Evolutionary conservation across 2,888 invertebrate species (phyloP).

Genomic region (Tillus elongatus): DNA sequence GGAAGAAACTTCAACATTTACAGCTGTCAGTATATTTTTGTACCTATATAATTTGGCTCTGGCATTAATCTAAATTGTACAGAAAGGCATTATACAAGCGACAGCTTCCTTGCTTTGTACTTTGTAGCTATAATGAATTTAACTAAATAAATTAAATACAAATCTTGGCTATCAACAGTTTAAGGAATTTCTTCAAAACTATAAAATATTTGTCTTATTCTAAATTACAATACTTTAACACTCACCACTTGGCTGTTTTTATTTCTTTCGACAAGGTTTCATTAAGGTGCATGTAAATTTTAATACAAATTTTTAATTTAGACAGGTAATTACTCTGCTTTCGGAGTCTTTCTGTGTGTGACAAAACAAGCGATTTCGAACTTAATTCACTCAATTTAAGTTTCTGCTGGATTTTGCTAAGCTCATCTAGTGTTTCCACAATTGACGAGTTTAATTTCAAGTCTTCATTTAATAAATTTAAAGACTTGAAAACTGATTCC

Average conservation of each 20-base stretch:
- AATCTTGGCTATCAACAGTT: no score
- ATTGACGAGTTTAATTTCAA: slow-evolving; percentile 17
- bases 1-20: no score
- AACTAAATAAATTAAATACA: no score
- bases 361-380: slow-evolving; percentile 20
- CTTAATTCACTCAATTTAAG: slow-evolving; percentile 18
- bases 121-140: no score
- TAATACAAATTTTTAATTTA: slow-evolving; percentile 30
- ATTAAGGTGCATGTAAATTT: slow-evolving; percentile 28
- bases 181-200: no score
- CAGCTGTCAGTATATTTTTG: no score
- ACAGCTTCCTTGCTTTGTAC: no score
- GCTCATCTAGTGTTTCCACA: slow-evolving; percentile 19
- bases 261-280: slow-evolving; percentile 16
- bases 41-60: no score
- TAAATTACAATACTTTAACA: background rate
- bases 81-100: no score
- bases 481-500: slow-evolving; percentile 20
- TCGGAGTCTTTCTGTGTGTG: slow-evolving; percentile 25
- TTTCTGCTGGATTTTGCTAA: slow-evolving; percentile 19
- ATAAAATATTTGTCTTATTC: background rate
- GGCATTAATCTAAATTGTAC: no score
- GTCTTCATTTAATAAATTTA: slow-evolving; percentile 22
- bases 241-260: background rate
- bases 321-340: slow-evolving; percentile 28